A percentile compares a stretch with the other conserved stretches of the same genome.
Evolutionary conservation across 2,888 invertebrate genomes (phyloP).

Genomic region (Ametastegia equiseti): DNA sequence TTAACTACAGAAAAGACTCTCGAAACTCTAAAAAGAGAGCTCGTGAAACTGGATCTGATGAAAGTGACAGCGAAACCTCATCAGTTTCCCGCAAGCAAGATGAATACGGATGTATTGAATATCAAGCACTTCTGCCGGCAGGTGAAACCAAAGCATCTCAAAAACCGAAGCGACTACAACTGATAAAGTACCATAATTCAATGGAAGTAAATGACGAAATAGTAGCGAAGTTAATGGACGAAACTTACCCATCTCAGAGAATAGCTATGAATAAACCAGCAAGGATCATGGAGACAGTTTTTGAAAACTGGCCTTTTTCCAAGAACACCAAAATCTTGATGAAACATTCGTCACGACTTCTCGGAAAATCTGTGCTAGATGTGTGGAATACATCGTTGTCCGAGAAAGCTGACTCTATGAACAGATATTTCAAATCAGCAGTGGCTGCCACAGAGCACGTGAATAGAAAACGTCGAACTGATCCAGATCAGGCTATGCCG

Average conservation of each 20-base stretch:
- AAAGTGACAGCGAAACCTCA: conserved; percentile 26
- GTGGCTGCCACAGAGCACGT: not conserved
- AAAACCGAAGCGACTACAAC: conserved; percentile 14
- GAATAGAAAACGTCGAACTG: conserved; percentile 7
- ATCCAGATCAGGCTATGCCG: not conserved
- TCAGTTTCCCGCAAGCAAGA: conserved; percentile 40
- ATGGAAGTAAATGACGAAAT: conserved; percentile 10
- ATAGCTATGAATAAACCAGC: conserved; percentile 35
- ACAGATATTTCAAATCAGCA: conserved; percentile 33
- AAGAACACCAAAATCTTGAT: not conserved
- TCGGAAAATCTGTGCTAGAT: conserved; percentile 41
- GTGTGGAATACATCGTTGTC: conserved; percentile 33
- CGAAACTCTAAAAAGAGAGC: conserved; percentile 35
- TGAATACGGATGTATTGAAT: conserved; percentile 46
- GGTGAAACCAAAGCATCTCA: conserved; percentile 41
- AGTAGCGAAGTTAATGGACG: conserved; percentile 43
- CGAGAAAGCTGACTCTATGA: conserved; percentile 34
- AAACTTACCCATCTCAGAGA: conserved; percentile 45
- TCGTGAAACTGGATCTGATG: conserved; percentile 21
- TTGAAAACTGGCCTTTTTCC: conserved; percentile 46
- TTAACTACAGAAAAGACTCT: conserved; percentile 47
- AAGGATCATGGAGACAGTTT: conserved; percentile 1
- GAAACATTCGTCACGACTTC: conserved; percentile 42
- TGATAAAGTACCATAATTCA: not conserved
- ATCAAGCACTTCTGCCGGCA: conserved; percentile 47